Percentiles rank a stretch among this genome's conserved stretches.
phyloP scores from a whole-genome alignment of 2,113 vertebrate species.

The Empidonax alnorum region DNA sequence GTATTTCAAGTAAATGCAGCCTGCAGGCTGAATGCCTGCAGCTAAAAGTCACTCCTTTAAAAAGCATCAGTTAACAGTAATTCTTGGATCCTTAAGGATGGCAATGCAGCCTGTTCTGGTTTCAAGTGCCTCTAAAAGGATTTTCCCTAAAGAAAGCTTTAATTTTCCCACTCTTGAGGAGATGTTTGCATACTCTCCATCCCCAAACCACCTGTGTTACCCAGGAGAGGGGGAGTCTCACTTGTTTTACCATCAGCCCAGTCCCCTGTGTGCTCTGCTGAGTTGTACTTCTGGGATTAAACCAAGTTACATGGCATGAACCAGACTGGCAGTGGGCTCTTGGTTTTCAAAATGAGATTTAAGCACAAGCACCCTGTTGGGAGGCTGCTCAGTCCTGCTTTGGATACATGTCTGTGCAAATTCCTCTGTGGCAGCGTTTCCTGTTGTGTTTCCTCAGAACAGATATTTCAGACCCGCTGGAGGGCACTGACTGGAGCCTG shows the following conservation, averaged over 20 bases:
- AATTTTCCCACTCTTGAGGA: background rate
- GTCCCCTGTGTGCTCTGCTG: background rate
- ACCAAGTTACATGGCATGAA: background rate
- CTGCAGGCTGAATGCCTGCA: background rate
- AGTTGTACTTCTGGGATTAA: background rate
- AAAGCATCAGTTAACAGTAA: background rate
- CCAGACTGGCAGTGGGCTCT: background rate
- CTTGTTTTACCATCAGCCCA: background rate
- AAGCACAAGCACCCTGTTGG: background rate
- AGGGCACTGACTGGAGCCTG: conserved; percentile 85
- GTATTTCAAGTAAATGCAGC: background rate
- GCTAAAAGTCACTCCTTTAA: background rate
- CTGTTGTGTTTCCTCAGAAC: conserved; percentile 69
- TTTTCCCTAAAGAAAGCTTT: background rate
- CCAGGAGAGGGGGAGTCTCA: background rate
- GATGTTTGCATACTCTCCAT: background rate
- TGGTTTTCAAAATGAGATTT: background rate
- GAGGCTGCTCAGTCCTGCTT: background rate
- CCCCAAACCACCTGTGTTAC: background rate
- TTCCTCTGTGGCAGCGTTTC: background rate
- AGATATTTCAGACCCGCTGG: conserved; percentile 80
- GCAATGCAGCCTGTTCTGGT: background rate
- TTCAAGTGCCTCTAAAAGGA: background rate
- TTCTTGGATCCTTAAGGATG: background rate
- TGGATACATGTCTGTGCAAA: background rate